Evolutionary conservation across 2,797 vertebrate species (phyloP).

Genomic region (Paratrypauchen microcephalus): DNA sequence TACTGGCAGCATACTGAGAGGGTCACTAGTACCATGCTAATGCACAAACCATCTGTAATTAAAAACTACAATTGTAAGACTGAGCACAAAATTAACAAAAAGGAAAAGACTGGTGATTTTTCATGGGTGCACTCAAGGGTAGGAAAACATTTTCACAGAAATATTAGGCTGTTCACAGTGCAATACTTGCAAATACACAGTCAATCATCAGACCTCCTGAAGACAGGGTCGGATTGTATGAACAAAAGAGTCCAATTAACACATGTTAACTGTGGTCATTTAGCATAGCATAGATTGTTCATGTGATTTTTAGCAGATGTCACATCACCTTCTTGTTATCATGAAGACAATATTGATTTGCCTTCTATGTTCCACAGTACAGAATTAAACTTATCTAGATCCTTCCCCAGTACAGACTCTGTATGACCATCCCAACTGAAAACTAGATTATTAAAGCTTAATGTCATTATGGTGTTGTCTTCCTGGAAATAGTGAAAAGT

Average conservation of each 20-base stretch:
- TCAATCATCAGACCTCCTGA: background rate
- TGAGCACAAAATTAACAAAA: background rate
- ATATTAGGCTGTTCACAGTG: background rate
- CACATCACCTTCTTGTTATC: too few relatives aligned
- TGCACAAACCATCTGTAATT: constrained; percentile 7
- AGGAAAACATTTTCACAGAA: background rate
- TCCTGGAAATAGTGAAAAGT: background rate
- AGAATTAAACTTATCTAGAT: background rate
- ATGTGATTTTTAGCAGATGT: too few relatives aligned
- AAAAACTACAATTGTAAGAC: background rate
- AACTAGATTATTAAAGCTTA: background rate
- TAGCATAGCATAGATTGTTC: too few relatives aligned
- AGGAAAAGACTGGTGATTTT: background rate
- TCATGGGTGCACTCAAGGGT: background rate
- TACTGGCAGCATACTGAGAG: background rate
- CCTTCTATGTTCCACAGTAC: background rate
- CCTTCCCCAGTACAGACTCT: too few relatives aligned
- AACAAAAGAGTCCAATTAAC: too few relatives aligned
- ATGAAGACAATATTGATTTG: too few relatives aligned
- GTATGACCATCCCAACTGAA: background rate
- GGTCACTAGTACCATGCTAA: background rate
- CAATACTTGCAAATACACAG: background rate
- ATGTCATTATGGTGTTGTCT: too few relatives aligned
- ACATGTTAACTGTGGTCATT: too few relatives aligned
- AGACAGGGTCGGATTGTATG: too few relatives aligned